These are phyloP conservation scores for Pantherophis vulpinus DNA, from an alignment of 2,797 vertebrate species.

Conservation along the genomic window DNA sequence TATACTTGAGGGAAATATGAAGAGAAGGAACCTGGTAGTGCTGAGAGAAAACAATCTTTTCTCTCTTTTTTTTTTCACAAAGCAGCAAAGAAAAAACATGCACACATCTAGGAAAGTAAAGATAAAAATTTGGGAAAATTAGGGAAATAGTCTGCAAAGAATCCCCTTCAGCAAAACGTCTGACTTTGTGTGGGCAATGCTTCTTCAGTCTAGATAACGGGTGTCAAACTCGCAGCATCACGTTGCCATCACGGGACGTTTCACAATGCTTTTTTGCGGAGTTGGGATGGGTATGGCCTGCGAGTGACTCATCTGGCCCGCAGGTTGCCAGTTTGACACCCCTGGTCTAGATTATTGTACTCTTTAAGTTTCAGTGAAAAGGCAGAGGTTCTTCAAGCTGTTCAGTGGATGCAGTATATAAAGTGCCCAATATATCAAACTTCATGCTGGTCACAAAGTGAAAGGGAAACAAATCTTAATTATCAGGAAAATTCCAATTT, in stretches of 20 bases:
- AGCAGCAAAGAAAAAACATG: not conserved
- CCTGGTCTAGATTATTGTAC: not conserved
- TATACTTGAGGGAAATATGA: not conserved
- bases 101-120: not conserved
- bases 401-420: not conserved
- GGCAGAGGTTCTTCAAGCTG: not conserved
- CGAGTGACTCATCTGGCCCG: accelerated
- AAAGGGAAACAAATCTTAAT: not conserved
- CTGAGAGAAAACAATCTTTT: not conserved
- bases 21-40: not conserved
- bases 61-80: not conserved
- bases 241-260: not conserved
- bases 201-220: not conserved
- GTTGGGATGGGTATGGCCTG: not conserved
- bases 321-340: not conserved
- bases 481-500: not conserved
- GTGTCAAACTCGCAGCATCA: not conserved
- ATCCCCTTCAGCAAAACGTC: not conserved
- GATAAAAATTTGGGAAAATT: not conserved
- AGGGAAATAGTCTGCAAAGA: not conserved
- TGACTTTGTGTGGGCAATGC: not conserved
- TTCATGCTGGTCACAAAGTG: not conserved
- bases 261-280: not conserved
- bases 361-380: not conserved
- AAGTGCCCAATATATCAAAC: not conserved